Base-by-base conservation (phyloP, 2,888 invertebrate species). In the Anorthoa munda region DNA sequence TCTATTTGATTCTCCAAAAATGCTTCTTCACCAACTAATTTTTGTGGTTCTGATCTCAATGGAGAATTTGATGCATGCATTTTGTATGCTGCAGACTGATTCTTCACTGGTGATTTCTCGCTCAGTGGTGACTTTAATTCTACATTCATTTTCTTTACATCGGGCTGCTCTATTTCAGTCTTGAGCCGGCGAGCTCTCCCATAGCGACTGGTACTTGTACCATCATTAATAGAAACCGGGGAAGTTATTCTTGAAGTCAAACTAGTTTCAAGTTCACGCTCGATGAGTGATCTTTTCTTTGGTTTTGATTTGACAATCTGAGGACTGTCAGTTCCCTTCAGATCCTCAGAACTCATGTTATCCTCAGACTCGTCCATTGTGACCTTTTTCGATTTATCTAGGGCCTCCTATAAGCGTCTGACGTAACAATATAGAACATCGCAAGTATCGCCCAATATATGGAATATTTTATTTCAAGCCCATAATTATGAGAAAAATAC, bases 181-280 rank as follows among this genome's bases (percentile, higher is more conserved):
- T 97, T 97, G 11, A 95, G 92, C 70, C 97, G 96, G 48, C 97
- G 95, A 66, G 97, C 93, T 89, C 97, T 94, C 13, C 97, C 97
- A 90, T 97, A 97, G 18, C 97, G 96, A 83, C 97, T 97, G 46
- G 92, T 96, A 55, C 88, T 95, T 1, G 86, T 79, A n/a, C 88
- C 89, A 63, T 93, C 94, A 17, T 83, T 81, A 46, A 84, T 82
- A 2, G 90, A 88, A 5, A 91, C 88, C 2, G 95, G 95, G 13
- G 95, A 94, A 59, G 95, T 96, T 11, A 95, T 87, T 84, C 91
- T 90, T 46, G 94, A 89, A 71, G 96, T 96, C 85, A 96, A 87
- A 81, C 87, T 95, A 1, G 95, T 96, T 82, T 96, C 96, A 55
- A 96, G 88, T 87, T 96, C 95, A 56, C 95, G 91, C 86, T 96